A percentile compares a stretch with the other conserved stretches of the same genome.
Evolutionary conservation across 2,888 invertebrate genomes (phyloP).

Genomic region (Halictus ligatus): DNA sequence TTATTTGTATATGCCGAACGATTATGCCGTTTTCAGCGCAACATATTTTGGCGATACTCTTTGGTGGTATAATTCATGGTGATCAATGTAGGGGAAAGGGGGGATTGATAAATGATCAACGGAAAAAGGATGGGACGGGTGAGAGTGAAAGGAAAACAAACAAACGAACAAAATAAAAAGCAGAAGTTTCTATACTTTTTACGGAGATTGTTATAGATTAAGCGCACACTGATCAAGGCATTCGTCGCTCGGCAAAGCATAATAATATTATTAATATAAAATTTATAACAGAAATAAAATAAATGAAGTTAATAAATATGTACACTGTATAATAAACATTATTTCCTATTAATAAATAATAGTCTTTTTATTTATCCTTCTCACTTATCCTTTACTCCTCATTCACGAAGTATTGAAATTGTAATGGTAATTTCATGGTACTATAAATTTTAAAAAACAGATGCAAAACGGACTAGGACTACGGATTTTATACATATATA

Average conservation of each 20-base stretch:
- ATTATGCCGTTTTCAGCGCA: slow-evolving; percentile 84
- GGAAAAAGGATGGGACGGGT: slow-evolving; percentile 23
- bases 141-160: slow-evolving; percentile 64
- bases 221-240: slow-evolving; percentile 84
- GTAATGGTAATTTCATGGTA: not conserved
- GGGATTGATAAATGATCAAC: slow-evolving; percentile 24
- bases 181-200: slow-evolving; percentile 84
- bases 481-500: not conserved
- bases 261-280: slow-evolving; percentile 84
- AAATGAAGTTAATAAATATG: slow-evolving; percentile 84
- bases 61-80: slow-evolving; percentile 78
- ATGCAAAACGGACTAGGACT: not conserved
- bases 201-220: slow-evolving; percentile 84
- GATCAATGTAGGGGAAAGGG: slow-evolving; percentile 71
- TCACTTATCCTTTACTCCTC: not conserved
- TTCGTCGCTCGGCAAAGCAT: slow-evolving; percentile 84
- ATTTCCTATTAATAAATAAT: slow-evolving; percentile 83
- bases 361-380: slow-evolving; percentile 52
- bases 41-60: slow-evolving; percentile 83
- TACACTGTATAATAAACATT: slow-evolving; percentile 84
- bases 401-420: not conserved
- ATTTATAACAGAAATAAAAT: slow-evolving; percentile 84
- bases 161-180: slow-evolving; percentile 77
- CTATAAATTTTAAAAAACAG: not conserved
- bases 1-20: slow-evolving; percentile 84